Conservation (phyloP, 2,888 invertebrate species). For the Lacanobia wlatinum region DNA sequence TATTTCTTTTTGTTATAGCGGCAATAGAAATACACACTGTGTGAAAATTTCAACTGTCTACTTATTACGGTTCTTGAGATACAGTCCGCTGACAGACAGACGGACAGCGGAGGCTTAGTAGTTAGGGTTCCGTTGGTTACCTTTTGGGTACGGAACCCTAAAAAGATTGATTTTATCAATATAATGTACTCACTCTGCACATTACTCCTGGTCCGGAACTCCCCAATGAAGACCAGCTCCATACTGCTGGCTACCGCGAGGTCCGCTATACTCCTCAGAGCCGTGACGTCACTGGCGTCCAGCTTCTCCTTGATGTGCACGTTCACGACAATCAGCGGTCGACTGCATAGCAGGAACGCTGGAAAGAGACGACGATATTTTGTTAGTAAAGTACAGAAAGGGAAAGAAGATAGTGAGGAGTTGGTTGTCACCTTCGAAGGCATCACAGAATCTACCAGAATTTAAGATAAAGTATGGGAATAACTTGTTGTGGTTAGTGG, state of each 20-base stretch:
- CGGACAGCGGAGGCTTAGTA: no score
- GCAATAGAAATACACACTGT: no score
- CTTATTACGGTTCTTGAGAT: no score
- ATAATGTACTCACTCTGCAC: conserved; percentile 74
- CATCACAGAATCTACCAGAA: neutral
- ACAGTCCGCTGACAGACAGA: no score
- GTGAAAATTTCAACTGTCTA: no score
- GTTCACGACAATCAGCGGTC: conserved; percentile 88
- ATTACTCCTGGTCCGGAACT: conserved; percentile 82
- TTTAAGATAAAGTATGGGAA: no score
- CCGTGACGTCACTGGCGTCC: conserved; percentile 71
- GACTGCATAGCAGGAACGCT: conserved; percentile 88
- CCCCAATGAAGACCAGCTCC: conserved; percentile 81
- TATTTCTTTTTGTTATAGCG: no score
- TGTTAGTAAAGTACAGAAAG: neutral
- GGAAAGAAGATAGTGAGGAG: no score
- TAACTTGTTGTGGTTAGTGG: no score
- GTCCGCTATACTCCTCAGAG: conserved; percentile 72
- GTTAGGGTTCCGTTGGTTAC: no score
- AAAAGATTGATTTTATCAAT: no score
- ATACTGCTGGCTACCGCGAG: conserved; percentile 72
- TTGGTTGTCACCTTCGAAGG: neutral
- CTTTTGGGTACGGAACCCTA: no score
- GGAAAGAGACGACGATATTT: conserved; percentile 63
- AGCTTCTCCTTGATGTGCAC: conserved; percentile 76